Conservation (phyloP, 2,888 invertebrate species). For the Lasioglossum pauxillum region DNA sequence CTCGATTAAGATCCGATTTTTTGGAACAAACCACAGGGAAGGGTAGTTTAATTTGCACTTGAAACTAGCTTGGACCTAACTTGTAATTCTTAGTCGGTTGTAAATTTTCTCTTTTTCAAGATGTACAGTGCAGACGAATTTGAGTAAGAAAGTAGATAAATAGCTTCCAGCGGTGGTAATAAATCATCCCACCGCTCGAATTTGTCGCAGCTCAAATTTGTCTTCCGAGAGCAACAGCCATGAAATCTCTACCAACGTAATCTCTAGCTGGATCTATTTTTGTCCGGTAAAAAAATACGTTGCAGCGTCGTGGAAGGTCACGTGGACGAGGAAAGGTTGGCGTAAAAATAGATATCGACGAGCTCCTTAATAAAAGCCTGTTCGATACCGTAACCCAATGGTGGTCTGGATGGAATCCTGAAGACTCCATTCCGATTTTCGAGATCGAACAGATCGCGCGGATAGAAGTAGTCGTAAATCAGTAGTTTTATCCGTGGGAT, state of each 20-base stretch:
- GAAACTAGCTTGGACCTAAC: not conserved
- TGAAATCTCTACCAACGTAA: not conserved
- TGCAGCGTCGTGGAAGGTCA: slow-evolving; percentile 42
- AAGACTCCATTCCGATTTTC: slow-evolving; percentile 8
- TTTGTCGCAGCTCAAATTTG: not conserved
- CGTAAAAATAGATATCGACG: slow-evolving; percentile 61
- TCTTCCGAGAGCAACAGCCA: not conserved
- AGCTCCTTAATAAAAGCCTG: slow-evolving; percentile 31
- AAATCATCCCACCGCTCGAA: not conserved
- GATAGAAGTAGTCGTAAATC: not conserved
- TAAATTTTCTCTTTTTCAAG: not conserved
- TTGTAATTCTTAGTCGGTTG: not conserved
- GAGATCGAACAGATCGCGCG: not conserved
- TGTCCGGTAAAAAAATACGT: slow-evolving; percentile 12
- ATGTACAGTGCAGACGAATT: not conserved
- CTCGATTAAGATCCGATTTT: not conserved
- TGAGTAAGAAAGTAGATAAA: not conserved
- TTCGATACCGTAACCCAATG: slow-evolving; percentile 1
- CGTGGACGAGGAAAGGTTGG: slow-evolving; percentile 48
- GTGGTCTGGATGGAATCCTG: slow-evolving; percentile 14
- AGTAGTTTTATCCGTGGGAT: not conserved
- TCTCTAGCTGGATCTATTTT: slow-evolving; percentile 41
- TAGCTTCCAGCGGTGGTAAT: not conserved
- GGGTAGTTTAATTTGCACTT: not conserved
- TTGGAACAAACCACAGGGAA: not conserved